Evolutionary conservation across 2,113 vertebrate species (phyloP), one percentile per base, ranked within the genome.

Genomic region (Thymallus thymallus): DNA sequence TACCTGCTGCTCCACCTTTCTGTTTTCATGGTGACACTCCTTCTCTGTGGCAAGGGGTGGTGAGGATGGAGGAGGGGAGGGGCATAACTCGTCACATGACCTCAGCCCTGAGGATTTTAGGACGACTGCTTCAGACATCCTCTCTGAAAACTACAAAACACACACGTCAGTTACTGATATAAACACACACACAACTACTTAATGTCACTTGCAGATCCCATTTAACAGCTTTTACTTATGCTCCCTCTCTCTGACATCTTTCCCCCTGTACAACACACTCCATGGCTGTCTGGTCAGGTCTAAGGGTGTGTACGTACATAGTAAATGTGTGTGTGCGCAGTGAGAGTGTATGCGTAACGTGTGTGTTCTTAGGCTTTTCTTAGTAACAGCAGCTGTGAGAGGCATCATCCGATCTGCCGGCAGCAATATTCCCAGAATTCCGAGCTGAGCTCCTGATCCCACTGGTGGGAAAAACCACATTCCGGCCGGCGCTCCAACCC

Each of bases 361-460:
- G 69, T 79, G 63, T 51, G 68, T 74, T 82, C 73, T 73, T 18
- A 0, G 80, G 86, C 88, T 91, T 91, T 91, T 91, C 90, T 91
- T 91, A 91, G 90, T 90, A 90, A 81, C 89, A 86, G 83, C 90
- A 91, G 88, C 90, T 91, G 90, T 74, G 75, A 74, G 71, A 75
- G 69, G 75, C 41, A 90, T 88, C 88, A 91, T 87, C 80, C 73
- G 76, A 89, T 88, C 79, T 63, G 63, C 74, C 74, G 2, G 73
- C 79, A 68, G 73, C 73, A 71, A 90, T 91, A 89, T 87, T 89
- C 89, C 88, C 84, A 88, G 85, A 90, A 91, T 90, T 83, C 82
- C 79, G 41, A 71, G 71, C 68, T 75, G 77, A 87, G 84, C 74
- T 81, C 87, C 75, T 86, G 82, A 87, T 86, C 88, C 82, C 72